A percentile compares a stretch with the other conserved stretches of the same genome.
These are phyloP conservation scores for Hydrolagus colliei DNA, from an alignment of 2,797 vertebrate genomes.

Conservation along the genomic window DNA sequence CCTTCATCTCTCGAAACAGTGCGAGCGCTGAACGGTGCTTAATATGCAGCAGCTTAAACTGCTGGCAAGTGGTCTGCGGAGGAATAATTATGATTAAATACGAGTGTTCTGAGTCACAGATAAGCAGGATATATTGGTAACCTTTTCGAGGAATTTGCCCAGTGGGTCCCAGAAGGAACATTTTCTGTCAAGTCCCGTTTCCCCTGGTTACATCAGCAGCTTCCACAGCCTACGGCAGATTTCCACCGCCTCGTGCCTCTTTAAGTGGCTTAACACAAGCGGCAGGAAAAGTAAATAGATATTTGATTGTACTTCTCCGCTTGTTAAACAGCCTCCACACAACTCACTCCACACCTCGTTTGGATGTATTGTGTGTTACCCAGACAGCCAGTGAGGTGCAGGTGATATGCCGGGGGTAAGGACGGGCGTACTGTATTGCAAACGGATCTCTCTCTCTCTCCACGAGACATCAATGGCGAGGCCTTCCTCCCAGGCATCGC, in stretches of 20 bases:
- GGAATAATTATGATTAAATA: conserved; percentile 1
- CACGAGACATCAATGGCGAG: too few relatives aligned
- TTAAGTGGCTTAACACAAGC: not conserved
- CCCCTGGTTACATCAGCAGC: not conserved
- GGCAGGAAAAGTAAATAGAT: not conserved
- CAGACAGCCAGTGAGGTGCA: too few relatives aligned
- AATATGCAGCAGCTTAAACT: not conserved
- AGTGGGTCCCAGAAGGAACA: not conserved
- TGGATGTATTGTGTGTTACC: too few relatives aligned
- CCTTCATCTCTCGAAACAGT: not conserved
- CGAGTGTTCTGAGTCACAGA: not conserved
- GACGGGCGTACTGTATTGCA: too few relatives aligned
- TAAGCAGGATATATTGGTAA: conserved; percentile 1
- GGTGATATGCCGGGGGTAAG: too few relatives aligned
- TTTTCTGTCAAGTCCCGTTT: not conserved
- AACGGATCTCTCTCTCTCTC: too few relatives aligned
- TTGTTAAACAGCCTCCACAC: not conserved
- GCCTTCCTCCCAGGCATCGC: too few relatives aligned
- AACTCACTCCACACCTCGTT: not conserved
- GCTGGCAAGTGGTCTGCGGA: not conserved
- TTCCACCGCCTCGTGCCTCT: not conserved
- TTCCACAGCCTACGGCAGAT: not conserved
- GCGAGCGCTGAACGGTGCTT: not conserved
- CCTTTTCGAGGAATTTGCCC: conserved; percentile 5
- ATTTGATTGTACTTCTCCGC: too few relatives aligned